Base-by-base conservation (phyloP, 2,888 invertebrate genomes). In the Cerceris ruficornis region DNA sequence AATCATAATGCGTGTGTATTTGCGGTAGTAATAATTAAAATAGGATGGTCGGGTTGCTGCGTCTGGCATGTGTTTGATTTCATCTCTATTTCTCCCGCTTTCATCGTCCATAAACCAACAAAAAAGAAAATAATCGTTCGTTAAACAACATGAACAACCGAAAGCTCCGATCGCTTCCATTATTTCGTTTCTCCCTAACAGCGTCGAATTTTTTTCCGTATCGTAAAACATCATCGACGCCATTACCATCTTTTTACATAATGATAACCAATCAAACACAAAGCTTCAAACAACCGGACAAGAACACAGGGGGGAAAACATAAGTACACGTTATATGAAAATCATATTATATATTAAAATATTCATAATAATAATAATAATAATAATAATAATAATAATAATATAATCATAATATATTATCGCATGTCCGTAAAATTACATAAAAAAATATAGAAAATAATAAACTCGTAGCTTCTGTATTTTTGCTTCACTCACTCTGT, bases 401-500 rank as follows among this genome's bases (percentile, higher is more conserved):
- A 81, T 82, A 83, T 84, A 77, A 72, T 82, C 60, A 72, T 80
- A 83, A 89, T 89, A 90, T 89, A 90, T 90, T 89, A 89, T 91
- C 91, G 90, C 90, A 88, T 90, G 86, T 91, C 84, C 91, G 85
- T 91, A 92, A 91, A 92, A 92, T 91, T 92, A 92, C 91, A 92
- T 92, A 92, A 91, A 92, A 92, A 92, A 92, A 92, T 92, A 92
- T 91, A 92, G 91, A 92, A 92, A 92, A 91, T 91, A 92, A 92
- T 92, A 92, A 92, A 89, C 91, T 90, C 87, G 88, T 87, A 87
- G 85, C 83, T 86, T 87, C 83, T 83, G 83, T 83, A 83, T 85
- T 84, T 74, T 84, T 69, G 62, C 69, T 65, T 76, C 72, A 60
- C 64, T 65, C 69, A 17, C 70, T 54, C 59, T 67, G 57, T 67